Conservation (phyloP, 2,888 invertebrate genomes). For the Leucophenga montana region DNA sequence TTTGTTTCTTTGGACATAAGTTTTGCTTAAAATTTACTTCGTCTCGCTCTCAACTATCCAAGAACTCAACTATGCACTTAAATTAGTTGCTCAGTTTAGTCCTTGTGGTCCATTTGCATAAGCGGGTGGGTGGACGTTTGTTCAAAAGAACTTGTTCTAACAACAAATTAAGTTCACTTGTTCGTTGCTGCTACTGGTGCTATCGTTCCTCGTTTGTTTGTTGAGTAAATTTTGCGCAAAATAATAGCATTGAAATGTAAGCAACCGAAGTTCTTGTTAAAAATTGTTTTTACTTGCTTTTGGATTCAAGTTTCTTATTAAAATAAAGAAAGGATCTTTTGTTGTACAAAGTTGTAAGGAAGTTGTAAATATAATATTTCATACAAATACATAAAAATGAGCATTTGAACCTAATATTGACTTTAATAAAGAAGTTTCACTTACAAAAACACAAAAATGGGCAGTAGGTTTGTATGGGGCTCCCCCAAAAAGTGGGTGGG, state of each 20-base stretch:
- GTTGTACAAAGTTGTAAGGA: background rate
- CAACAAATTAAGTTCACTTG: slow-evolving; percentile 55
- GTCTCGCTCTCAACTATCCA: background rate
- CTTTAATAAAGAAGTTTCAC: no score
- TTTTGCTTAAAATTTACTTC: background rate
- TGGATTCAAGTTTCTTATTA: slow-evolving; percentile 51
- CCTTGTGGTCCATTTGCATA: slow-evolving; percentile 2
- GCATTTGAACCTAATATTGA: no score
- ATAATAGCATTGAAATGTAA: background rate
- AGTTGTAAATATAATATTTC: background rate
- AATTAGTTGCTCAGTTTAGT: slow-evolving; percentile 18
- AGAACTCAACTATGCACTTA: background rate
- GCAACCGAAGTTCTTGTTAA: background rate
- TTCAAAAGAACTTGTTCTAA: slow-evolving; percentile 29
- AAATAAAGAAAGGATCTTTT: slow-evolving; percentile 54
- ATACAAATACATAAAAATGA: no score
- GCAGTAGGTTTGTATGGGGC: no score
- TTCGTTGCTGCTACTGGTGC: slow-evolving; percentile 30
- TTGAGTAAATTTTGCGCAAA: slow-evolving; percentile 1
- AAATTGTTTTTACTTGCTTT: background rate
- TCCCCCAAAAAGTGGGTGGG: no score
- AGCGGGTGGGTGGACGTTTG: no score
- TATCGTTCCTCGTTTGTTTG: background rate
- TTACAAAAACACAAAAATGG: no score
- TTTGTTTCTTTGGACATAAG: slow-evolving; percentile 31